These are phyloP conservation scores for Heliconius hortense DNA, from an alignment of 2,888 invertebrate genomes.

Conservation along the genomic window DNA sequence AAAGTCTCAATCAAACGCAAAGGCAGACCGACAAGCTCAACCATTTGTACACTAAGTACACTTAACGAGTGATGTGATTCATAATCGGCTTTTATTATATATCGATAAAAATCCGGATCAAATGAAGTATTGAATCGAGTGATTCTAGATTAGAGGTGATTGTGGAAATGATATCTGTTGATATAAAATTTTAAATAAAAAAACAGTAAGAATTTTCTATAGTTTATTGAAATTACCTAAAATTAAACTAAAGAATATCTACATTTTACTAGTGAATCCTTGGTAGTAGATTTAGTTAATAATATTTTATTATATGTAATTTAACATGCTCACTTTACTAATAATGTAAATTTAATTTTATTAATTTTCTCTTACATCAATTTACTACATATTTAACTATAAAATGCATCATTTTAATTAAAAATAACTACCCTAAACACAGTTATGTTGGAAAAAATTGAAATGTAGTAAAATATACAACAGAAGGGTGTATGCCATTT, in stretches of 20 bases:
- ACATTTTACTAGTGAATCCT: background rate
- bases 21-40: slow-evolving; percentile 54
- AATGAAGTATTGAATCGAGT: slow-evolving; percentile 80
- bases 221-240: background rate
- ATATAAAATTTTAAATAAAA: too few relatives aligned
- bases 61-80: slow-evolving; percentile 79
- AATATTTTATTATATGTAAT: too few relatives aligned
- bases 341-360: too few relatives aligned
- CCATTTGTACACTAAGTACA: slow-evolving; percentile 78
- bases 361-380: background rate
- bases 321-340: too few relatives aligned
- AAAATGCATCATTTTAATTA: background rate
- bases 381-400: background rate
- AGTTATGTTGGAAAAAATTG: background rate
- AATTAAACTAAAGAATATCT: too few relatives aligned
- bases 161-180: slow-evolving; percentile 7
- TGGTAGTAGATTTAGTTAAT: background rate
- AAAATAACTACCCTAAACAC: background rate
- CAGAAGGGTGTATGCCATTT: slow-evolving; percentile 12
- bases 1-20: slow-evolving; percentile 53
- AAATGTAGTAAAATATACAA: background rate
- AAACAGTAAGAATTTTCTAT: background rate
- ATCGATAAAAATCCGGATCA: slow-evolving; percentile 81
- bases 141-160: slow-evolving; percentile 47
- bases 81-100: slow-evolving; percentile 66